Evolutionary conservation across 1,140 invertebrate species (phyloP), one percentile per base, ranked within the genome.

Genomic region (Agrypnia vestita): DNA sequence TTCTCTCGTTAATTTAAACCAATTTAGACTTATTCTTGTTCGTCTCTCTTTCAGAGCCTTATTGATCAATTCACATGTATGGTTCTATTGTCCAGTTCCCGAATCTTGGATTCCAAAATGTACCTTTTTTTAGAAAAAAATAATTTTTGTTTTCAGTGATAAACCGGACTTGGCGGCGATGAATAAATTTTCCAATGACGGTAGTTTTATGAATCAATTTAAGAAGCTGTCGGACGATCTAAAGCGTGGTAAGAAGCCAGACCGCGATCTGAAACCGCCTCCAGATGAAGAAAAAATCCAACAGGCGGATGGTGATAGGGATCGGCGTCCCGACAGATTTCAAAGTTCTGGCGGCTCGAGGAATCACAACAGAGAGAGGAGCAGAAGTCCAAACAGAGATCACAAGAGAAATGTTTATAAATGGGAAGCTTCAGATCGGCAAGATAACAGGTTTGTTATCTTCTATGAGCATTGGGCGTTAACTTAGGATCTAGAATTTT

Each of bases 101-200:
- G 25, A 35, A 35, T 3, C 25, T 35, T 35, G 1, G 1, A 6
- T 25, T 69, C 4, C 3, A 61, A 61, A n/a, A 19, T 61, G 4
- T 3, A 17, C 4, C 1, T 61, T 61, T 17, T 19, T 61, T 61
- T 6, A 3, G 56, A 10, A 6, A 35, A 35, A 35, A 3, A 15
- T 67, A 46, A n/a, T 44, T 67, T 76, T 17, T 21, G 0, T 59
- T 78, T 72, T 12, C 43, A 78, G 76, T 35, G 61, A 72, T 21
- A 72, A 59, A 19, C 46, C 75, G 1, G 56, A 53, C 17, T 43
- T 56, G 46, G 62, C 73, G 3, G 35, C 79, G 15, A 82, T 92
- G 53, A 94, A 94, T 86, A 88, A 93, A 67, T 96, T 96, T 86
- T 93, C 92, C 19, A 96, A 96, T 89, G 95, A 96, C 89, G 95